phyloP scores from a whole-genome alignment of 2,797 vertebrate species.

The Labeo calbasu region DNA sequence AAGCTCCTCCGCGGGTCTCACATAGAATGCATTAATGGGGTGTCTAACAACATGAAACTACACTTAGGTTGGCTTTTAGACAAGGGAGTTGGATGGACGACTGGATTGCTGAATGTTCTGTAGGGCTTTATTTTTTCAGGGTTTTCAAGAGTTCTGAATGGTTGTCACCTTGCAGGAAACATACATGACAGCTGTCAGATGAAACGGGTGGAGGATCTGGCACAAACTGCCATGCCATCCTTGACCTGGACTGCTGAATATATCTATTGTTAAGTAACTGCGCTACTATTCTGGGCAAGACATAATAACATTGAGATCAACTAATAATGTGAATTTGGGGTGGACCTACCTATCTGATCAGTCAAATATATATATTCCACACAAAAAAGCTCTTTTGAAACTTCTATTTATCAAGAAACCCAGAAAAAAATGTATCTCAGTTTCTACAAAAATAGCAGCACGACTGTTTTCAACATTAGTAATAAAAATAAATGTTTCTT shows the following conservation, averaged over 20 bases:
- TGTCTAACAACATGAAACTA: constrained; percentile 20
- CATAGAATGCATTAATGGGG: background rate
- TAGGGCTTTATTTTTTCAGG: constrained; percentile 15
- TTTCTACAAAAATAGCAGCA: background rate
- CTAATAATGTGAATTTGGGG: background rate
- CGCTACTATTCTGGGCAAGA: background rate
- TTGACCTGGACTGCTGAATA: constrained; percentile 2
- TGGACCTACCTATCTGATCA: background rate
- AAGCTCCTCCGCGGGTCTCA: background rate
- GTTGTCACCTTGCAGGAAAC: constrained; percentile 17
- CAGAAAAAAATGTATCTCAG: background rate
- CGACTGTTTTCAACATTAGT: too few relatives aligned
- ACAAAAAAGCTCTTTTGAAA: background rate
- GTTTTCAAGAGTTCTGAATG: background rate
- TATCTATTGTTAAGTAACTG: background rate
- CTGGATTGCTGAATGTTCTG: background rate
- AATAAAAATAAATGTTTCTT: background rate
- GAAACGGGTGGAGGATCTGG: background rate
- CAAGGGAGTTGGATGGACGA: background rate
- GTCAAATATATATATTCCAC: background rate
- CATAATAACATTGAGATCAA: background rate
- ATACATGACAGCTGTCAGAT: background rate
- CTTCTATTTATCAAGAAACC: background rate
- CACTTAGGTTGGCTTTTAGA: constrained; percentile 28
- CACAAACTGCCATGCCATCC: background rate